phyloP scores from a whole-genome alignment of 2,888 invertebrate genomes.

The Trachelus troglodyta region DNA sequence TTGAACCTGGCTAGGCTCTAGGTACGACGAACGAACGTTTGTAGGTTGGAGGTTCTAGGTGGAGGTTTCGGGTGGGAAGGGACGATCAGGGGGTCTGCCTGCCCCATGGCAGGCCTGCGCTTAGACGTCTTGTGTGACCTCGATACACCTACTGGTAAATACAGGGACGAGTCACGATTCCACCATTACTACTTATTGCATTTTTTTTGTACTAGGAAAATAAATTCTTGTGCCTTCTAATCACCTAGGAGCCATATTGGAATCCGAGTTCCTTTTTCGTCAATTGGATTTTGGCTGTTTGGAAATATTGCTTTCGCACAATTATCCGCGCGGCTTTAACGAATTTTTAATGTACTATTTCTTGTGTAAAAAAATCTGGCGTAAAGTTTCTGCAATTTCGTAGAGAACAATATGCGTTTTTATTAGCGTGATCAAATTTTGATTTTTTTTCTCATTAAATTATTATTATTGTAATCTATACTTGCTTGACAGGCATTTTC shows the following conservation, averaged over 20 bases:
- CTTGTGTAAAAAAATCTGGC: neutral
- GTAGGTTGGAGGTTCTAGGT: constrained; percentile 9
- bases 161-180: constrained; percentile 10
- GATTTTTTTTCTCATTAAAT: neutral
- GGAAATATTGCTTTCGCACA: neutral
- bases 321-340: neutral
- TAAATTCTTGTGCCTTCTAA: neutral
- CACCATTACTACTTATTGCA: neutral
- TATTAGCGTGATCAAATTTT: neutral
- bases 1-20: constrained; percentile 1
- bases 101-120: constrained; percentile 44
- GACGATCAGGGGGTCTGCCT: constrained; percentile 25
- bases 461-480: neutral
- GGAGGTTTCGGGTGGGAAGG: constrained; percentile 25
- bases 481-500: neutral
- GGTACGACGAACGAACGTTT: constrained; percentile 1
- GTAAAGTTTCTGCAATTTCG: too few relatives aligned
- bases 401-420: neutral
- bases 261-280: neutral
- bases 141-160: constrained; percentile 42
- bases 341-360: neutral
- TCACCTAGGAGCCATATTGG: neutral
- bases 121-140: constrained; percentile 42
- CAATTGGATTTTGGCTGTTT: neutral
- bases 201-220: neutral